These are phyloP conservation scores for Sarotherodon lohbergeri DNA, from an alignment of 2,113 vertebrate genomes.

Conservation along the genomic window DNA sequence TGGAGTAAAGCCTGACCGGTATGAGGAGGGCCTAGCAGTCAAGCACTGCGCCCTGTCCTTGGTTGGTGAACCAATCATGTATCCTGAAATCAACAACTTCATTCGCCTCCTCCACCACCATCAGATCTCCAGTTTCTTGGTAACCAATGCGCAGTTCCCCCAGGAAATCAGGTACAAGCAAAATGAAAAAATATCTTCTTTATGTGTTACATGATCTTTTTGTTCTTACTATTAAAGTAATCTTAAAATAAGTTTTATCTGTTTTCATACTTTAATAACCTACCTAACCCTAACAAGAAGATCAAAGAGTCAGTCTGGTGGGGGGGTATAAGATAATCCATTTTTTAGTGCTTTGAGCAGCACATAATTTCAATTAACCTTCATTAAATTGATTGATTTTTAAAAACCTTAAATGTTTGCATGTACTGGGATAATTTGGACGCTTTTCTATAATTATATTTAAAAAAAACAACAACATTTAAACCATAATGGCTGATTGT, in stretches of 20 bases:
- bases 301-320: background rate
- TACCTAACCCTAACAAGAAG: background rate
- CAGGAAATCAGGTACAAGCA: slow-evolving; percentile 83
- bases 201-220: background rate
- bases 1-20: slow-evolving; percentile 80
- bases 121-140: slow-evolving; percentile 89
- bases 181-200: background rate
- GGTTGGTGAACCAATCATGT: slow-evolving; percentile 97
- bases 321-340: background rate
- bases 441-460: background rate
- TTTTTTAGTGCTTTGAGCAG: background rate
- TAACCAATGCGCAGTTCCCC: slow-evolving; percentile 95
- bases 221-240: background rate
- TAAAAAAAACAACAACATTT: background rate
- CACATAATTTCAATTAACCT: background rate
- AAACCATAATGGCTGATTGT: background rate
- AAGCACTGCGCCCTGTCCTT: slow-evolving; percentile 92
- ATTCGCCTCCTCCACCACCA: slow-evolving; percentile 81
- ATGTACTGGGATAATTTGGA: background rate
- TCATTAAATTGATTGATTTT: background rate
- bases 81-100: slow-evolving; percentile 88
- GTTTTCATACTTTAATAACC: background rate
- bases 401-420: background rate
- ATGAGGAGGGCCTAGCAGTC: slow-evolving; percentile 79
- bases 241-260: background rate